These are phyloP conservation scores for Propithecus perrieri DNA, from an alignment of 2,797 vertebrate genomes.

Conservation along the genomic window DNA sequence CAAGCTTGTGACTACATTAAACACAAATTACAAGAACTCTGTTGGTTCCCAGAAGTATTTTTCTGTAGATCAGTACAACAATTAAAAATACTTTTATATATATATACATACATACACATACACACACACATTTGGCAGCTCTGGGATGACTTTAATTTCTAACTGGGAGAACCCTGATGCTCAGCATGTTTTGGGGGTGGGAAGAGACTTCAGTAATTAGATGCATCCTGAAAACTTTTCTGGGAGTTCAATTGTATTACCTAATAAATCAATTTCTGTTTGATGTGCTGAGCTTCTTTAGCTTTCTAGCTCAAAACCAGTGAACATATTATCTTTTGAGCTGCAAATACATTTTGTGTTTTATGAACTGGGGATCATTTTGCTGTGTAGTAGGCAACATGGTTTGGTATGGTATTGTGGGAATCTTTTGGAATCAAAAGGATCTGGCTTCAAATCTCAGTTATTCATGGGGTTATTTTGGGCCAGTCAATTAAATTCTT, in stretches of 20 bases:
- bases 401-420: background rate
- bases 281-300: background rate
- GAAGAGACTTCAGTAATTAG: conserved; percentile 23
- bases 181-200: conserved; percentile 57
- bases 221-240: conserved; percentile 55
- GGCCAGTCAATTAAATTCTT: background rate
- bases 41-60: conserved; percentile 67
- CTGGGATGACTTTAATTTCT: conserved; percentile 75
- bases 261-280: conserved; percentile 23
- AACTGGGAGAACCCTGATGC: conserved; percentile 50
- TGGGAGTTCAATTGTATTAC: conserved; percentile 57
- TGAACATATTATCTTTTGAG: background rate
- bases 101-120: background rate
- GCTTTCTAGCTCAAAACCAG: background rate
- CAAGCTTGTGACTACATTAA: conserved; percentile 69
- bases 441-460: background rate
- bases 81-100: background rate
- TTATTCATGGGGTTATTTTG: background rate
- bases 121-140: conserved; percentile 65
- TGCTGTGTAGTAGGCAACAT: background rate
- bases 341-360: background rate
- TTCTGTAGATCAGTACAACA: conserved; percentile 70
- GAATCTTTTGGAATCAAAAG: background rate
- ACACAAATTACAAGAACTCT: conserved; percentile 69
- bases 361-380: background rate